phyloP scores from a whole-genome alignment of 1,140 invertebrate species.

The Liolophura sinensis region DNA sequence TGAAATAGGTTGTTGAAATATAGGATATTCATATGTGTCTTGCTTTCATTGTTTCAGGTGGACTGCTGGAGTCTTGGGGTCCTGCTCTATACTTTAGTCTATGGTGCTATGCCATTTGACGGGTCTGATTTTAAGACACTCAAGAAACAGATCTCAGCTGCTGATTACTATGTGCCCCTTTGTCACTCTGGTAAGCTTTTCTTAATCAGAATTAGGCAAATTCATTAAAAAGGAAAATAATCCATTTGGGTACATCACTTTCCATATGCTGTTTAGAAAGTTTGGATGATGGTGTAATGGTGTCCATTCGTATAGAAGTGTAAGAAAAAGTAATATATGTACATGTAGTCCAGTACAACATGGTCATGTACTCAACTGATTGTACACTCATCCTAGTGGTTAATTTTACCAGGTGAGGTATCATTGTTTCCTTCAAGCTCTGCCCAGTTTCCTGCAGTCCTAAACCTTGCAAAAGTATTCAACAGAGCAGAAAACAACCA shows the following conservation, averaged over 20 bases:
- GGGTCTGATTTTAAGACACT: slow-evolving; percentile 97
- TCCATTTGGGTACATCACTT: background rate
- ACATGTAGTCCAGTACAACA: no score
- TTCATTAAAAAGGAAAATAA: background rate
- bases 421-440: background rate
- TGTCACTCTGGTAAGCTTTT: slow-evolving; percentile 81
- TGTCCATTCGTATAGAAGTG: background rate
- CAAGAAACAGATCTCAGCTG: slow-evolving; percentile 95
- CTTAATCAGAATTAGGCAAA: background rate
- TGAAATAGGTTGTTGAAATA: no score
- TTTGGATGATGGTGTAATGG: background rate
- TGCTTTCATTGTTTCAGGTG: slow-evolving; percentile 61
- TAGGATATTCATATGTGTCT: background rate
- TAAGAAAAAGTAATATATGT: background rate
- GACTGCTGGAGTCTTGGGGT: slow-evolving; percentile 97
- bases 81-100: slow-evolving; percentile 95
- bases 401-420: background rate
- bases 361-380: no score
- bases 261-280: background rate
- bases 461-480: background rate
- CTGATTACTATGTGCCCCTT: slow-evolving; percentile 96
- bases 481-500: background rate
- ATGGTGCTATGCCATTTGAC: slow-evolving; percentile 99
- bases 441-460: background rate
- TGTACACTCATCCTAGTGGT: background rate